phyloP scores from a whole-genome alignment of 2,113 vertebrate species.

The Accipiter cooperii region DNA sequence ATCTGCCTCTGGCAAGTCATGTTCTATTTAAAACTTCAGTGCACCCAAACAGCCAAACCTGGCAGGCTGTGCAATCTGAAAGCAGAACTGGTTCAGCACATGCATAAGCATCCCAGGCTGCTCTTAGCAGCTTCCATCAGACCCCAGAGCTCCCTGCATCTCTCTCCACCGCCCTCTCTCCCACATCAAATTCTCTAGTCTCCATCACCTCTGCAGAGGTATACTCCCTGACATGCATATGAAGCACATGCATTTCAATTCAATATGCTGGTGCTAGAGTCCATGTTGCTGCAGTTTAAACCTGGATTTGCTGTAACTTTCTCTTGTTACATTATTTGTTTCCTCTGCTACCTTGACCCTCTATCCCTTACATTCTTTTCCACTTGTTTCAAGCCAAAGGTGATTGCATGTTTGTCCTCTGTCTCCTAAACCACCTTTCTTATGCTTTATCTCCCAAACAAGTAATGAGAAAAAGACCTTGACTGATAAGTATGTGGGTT shows the following conservation, averaged over 20 bases:
- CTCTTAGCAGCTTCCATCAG: background rate
- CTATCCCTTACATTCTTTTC: background rate
- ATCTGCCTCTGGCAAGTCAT: slow-evolving; percentile 13
- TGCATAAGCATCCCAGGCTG: background rate
- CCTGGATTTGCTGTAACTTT: background rate
- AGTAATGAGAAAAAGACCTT: background rate
- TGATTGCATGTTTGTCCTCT: background rate
- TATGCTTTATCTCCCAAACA: background rate
- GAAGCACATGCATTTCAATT: background rate
- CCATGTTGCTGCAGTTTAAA: background rate
- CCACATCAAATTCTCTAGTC: background rate
- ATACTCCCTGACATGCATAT: background rate
- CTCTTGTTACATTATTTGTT: background rate
- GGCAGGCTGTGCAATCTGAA: background rate
- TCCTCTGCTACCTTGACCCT: background rate
- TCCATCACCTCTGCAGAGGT: background rate
- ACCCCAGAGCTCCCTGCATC: background rate
- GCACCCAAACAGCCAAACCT: background rate
- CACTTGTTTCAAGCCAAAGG: background rate
- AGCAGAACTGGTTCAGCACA: background rate
- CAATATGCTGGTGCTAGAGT: background rate
- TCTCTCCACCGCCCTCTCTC: background rate
- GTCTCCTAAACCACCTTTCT: background rate
- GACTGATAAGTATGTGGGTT: background rate
- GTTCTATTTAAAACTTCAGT: background rate